These are phyloP conservation scores for Lasiurus borealis DNA, from an alignment of 2,113 vertebrate species.

Conservation along the genomic window DNA sequence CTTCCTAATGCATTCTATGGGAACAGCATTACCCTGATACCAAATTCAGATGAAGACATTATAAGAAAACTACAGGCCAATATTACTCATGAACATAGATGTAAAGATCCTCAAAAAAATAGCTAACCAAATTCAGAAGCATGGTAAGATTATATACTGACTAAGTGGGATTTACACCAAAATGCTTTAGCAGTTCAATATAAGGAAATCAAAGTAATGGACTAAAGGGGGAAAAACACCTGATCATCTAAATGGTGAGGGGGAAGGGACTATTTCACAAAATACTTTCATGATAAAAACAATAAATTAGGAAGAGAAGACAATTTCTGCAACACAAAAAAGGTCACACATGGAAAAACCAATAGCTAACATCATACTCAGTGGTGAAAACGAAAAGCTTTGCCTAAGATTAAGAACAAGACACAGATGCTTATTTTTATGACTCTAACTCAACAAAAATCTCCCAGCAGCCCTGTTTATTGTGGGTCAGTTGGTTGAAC, in stretches of 20 bases:
- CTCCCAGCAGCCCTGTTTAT: no score
- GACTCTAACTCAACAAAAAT: no score
- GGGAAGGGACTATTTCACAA: background rate
- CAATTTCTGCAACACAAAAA: background rate
- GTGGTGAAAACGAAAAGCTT: no score
- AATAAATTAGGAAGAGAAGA: background rate
- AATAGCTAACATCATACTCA: background rate
- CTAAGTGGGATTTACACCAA: background rate
- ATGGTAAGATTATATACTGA: background rate
- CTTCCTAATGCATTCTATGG: no score
- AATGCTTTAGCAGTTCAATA: background rate
- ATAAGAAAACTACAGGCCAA: no score
- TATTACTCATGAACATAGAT: no score
- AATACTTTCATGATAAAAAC: background rate
- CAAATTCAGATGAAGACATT: no score
- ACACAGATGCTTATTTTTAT: no score
- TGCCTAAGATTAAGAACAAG: no score
- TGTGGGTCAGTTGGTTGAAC: no score
- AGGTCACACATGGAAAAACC: background rate
- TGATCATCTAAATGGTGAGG: background rate
- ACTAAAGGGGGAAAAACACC: background rate
- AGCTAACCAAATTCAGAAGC: background rate
- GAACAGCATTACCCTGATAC: no score
- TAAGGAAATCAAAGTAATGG: background rate
- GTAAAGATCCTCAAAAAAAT: background rate